phyloP scores from a whole-genome alignment of 2,113 vertebrate species.

The Hipposideros armiger region DNA sequence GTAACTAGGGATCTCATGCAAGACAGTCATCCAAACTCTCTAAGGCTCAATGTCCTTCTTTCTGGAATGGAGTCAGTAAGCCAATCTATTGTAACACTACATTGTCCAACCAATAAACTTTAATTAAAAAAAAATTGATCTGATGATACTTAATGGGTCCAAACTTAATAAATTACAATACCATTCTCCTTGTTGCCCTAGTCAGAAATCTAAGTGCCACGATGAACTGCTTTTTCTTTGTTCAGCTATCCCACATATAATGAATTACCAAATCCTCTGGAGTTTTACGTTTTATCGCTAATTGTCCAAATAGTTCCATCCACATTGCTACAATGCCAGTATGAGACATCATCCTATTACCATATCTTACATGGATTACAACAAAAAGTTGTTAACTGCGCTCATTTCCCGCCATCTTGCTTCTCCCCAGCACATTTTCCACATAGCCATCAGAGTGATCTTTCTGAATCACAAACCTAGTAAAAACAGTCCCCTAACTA shows the following conservation, averaged over 20 bases:
- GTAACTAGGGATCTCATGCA: background rate
- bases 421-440: background rate
- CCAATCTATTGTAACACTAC: background rate
- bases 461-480: conserved; percentile 3
- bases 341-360: background rate
- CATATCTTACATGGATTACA: background rate
- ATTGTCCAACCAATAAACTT: too few species aligned
- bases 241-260: background rate
- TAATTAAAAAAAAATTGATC: background rate
- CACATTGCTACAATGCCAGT: background rate
- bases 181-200: background rate
- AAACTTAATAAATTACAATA: background rate
- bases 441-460: background rate
- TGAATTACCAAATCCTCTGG: background rate
- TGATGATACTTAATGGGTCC: background rate
- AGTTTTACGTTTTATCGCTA: background rate
- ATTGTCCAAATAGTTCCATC: background rate
- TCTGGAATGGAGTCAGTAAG: background rate
- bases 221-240: background rate
- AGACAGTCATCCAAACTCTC: background rate
- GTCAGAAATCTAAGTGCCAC: background rate
- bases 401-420: background rate
- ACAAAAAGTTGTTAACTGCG: background rate
- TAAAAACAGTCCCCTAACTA: background rate
- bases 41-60: background rate